phyloP scores from a whole-genome alignment of 2,113 vertebrate genomes.

The Dipodomys merriami region DNA sequence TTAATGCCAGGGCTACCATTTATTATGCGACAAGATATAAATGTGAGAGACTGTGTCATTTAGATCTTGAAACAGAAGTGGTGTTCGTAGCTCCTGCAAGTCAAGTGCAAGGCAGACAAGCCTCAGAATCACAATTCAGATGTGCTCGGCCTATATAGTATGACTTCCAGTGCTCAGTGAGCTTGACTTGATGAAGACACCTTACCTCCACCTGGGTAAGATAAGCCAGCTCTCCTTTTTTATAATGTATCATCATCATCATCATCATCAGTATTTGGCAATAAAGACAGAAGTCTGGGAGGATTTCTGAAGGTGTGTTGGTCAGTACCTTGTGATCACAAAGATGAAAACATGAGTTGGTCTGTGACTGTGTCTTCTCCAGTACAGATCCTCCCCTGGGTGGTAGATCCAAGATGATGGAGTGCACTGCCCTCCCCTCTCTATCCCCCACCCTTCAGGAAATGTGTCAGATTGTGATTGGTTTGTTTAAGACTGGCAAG shows the following conservation, averaged over 20 bases:
- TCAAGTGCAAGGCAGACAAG: background rate
- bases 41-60: conserved; percentile 72
- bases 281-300: background rate
- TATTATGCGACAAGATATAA: conserved; percentile 82
- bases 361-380: fast-evolving
- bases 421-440: too few species aligned
- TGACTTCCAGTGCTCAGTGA: conserved; percentile 31
- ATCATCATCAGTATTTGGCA: too few species aligned
- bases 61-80: conserved; percentile 77
- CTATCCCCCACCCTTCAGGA: too few species aligned
- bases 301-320: background rate
- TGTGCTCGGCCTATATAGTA: conserved; percentile 63
- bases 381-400: too few species aligned
- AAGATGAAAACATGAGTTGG: background rate
- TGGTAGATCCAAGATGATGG: too few species aligned
- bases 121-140: background rate
- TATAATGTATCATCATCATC: too few species aligned
- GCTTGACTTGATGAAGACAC: conserved; percentile 21
- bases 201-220: background rate
- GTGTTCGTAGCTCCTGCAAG: conserved; percentile 65
- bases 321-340: background rate
- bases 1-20: conserved; percentile 85
- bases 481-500: too few species aligned
- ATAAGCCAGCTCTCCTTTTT: background rate
- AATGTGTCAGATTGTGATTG: too few species aligned